Conservation (phyloP, 2,797 vertebrate genomes). For the Diglossa cyanea region DNA sequence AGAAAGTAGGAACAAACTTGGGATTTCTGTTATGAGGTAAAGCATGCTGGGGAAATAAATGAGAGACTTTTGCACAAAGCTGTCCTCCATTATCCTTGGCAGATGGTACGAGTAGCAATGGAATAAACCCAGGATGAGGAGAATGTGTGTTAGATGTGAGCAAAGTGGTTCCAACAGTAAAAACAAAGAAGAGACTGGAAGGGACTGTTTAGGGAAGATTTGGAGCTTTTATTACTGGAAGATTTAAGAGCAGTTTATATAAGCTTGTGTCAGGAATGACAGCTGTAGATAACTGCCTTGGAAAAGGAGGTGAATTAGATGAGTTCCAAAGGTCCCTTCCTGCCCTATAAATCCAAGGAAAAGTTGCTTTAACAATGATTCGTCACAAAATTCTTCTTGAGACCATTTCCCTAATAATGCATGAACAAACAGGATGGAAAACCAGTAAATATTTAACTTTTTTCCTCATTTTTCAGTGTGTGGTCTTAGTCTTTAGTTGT, state of each 20-base stretch:
- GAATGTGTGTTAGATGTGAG: not conserved
- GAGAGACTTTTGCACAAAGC: not conserved
- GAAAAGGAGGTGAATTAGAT: not conserved
- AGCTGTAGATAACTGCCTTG: not conserved
- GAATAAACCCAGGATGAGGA: not conserved
- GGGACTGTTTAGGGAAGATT: not conserved
- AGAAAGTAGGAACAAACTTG: constrained; percentile 1
- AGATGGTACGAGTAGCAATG: not conserved
- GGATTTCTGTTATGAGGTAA: not conserved
- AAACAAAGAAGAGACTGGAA: not conserved
- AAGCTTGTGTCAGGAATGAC: not conserved
- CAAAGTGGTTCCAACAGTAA: not conserved
- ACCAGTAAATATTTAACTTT: not conserved
- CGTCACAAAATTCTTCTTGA: not conserved
- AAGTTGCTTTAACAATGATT: not conserved
- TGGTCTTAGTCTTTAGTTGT: not conserved
- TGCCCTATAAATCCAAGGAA: not conserved
- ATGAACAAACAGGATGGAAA: not conserved
- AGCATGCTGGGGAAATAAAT: not conserved
- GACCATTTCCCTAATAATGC: not conserved
- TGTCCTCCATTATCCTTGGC: not conserved
- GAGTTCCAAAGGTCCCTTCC: not conserved
- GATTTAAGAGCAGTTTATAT: not conserved
- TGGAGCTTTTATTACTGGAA: not conserved
- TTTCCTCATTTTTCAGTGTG: not conserved